These are phyloP conservation scores for Bagarius yarrelli DNA, from an alignment of 2,113 vertebrate species.

Conservation along the genomic window DNA sequence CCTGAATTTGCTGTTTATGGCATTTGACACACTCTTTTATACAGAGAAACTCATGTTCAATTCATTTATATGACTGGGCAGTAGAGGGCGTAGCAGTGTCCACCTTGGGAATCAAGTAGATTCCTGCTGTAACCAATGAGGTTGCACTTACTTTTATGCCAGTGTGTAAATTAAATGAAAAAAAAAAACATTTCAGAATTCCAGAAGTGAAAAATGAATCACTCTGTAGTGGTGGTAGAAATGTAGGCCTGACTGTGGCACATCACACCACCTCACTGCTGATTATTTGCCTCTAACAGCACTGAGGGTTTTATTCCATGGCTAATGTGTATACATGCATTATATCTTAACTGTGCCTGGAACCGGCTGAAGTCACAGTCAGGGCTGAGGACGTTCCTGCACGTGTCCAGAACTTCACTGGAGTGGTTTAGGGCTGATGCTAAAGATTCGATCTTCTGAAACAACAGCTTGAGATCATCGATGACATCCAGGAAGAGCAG, in stretches of 20 bases:
- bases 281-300: background rate
- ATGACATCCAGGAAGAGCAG: conserved; percentile 75
- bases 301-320: background rate
- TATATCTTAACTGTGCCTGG: conserved; percentile 71
- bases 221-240: no score
- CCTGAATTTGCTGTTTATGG: no score
- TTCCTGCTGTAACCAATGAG: no score
- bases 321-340: background rate
- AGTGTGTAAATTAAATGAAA: no score
- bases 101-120: no score
- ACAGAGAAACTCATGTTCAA: no score
- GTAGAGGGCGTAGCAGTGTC: no score
- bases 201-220: no score
- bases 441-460: conserved; percentile 60
- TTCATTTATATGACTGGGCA: no score
- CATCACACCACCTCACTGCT: background rate
- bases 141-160: no score
- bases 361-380: conserved; percentile 71
- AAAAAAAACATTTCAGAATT: no score
- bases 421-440: conserved; percentile 53
- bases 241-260: background rate
- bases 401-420: conserved; percentile 63
- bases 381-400: conserved; percentile 70
- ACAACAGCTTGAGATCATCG: conserved; percentile 62
- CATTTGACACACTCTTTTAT: no score